These are phyloP conservation scores for Zenarchopterus dispar DNA, from an alignment of 2,797 vertebrate genomes.

Conservation along the genomic window DNA sequence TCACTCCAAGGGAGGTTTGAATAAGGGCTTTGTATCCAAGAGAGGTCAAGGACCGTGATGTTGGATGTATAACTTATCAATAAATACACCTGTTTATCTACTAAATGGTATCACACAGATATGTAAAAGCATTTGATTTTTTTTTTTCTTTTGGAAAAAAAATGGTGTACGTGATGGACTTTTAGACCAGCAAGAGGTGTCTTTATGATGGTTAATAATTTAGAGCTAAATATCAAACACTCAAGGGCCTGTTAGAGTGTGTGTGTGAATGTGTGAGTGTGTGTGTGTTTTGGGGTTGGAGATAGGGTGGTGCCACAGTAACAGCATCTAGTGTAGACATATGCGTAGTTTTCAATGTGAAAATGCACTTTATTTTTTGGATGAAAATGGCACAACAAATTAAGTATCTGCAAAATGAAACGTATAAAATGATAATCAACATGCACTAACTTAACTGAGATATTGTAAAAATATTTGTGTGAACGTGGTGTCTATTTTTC, in stretches of 20 bases:
- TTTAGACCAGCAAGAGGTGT: conserved; percentile 28
- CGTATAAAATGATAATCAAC: conserved; percentile 82
- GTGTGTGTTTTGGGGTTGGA: conserved; percentile 18
- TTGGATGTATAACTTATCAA: conserved; percentile 64
- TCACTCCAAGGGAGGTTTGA: conserved; percentile 49
- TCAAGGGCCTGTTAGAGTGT: conserved; percentile 71
- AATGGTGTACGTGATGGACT: conserved; percentile 25
- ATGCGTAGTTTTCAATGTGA: conserved; percentile 85
- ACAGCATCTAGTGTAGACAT: conserved; percentile 84
- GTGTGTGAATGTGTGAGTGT: conserved; percentile 19
- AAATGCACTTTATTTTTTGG: conserved; percentile 88
- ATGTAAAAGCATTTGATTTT: conserved; percentile 25
- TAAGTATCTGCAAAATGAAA: conserved; percentile 87
- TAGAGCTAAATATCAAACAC: conserved; percentile 77
- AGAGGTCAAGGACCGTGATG: conserved; percentile 58
- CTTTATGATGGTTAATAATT: conserved; percentile 48
- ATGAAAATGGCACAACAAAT: conserved; percentile 85
- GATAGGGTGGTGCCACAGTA: conserved; percentile 56
- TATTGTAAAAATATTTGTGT: conserved; percentile 81
- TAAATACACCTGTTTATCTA: conserved; percentile 53
- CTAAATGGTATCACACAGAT: conserved; percentile 41
- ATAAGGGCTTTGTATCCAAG: conserved; percentile 78
- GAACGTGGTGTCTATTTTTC: conserved; percentile 88
- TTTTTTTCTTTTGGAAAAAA: conserved; percentile 1
- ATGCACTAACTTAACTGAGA: conserved; percentile 86